Percentiles rank a stretch among this genome's conserved stretches.
These are phyloP conservation scores for Nemurella pictetii DNA, from an alignment of 2,888 invertebrate species.

Conservation along the genomic window DNA sequence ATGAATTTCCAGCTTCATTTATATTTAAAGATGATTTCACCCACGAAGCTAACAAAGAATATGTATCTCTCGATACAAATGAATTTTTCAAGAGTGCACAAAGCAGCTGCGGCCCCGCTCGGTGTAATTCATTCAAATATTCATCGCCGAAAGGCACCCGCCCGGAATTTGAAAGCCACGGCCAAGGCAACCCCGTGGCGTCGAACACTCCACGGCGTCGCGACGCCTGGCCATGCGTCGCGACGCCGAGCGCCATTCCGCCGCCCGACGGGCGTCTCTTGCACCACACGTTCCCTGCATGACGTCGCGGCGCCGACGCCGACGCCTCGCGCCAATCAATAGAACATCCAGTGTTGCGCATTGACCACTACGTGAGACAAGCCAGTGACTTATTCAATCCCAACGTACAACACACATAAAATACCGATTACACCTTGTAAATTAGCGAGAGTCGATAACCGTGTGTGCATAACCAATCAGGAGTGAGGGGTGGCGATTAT, in stretches of 20 bases:
- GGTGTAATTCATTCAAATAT: not conserved
- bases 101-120: no score
- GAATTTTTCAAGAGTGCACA: no score
- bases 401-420: not conserved
- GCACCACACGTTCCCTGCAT: not conserved
- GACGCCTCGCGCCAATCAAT: slow-evolving; percentile 29
- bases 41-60: no score
- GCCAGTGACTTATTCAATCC: not conserved
- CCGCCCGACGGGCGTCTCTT: not conserved
- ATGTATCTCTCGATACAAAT: no score
- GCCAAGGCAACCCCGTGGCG: no score
- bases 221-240: no score
- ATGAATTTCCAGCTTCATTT: no score
- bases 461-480: not conserved
- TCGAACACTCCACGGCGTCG: no score
- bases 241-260: not conserved
- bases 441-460: not conserved
- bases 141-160: no score
- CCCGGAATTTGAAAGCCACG: no score
- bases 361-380: slow-evolving; percentile 11
- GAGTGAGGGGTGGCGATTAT: not conserved
- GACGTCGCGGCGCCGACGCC: slow-evolving; percentile 18
- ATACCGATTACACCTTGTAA: not conserved
- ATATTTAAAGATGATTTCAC: no score
- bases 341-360: slow-evolving; percentile 14